Conservation (phyloP, 2,113 vertebrate genomes). For the Ramphastos sulfuratus region DNA sequence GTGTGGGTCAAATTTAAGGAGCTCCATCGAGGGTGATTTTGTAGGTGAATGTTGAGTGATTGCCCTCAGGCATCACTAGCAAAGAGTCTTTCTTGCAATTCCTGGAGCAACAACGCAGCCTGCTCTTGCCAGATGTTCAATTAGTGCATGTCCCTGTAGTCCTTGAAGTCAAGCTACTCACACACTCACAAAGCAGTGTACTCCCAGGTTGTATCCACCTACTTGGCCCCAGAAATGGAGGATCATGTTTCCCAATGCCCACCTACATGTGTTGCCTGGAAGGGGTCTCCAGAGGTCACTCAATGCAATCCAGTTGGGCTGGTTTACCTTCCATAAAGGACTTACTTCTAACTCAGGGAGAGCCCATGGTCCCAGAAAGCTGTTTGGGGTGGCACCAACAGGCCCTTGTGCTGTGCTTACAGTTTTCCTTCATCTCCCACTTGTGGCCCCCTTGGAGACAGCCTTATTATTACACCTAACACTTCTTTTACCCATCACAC, state of each 20-base stretch:
- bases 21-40: fast-evolving
- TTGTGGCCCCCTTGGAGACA: not conserved
- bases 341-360: not conserved
- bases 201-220: not conserved
- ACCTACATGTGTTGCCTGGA: not conserved
- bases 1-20: not conserved
- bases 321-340: not conserved
- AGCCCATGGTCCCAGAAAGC: not conserved
- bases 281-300: not conserved
- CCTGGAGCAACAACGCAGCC: not conserved
- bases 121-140: not conserved
- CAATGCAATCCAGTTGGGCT: not conserved
- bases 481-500: not conserved
- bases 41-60: not conserved
- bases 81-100: not conserved
- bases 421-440: not conserved
- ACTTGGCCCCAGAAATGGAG: not conserved
- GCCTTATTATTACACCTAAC: fast-evolving
- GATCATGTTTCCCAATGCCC: fast-evolving
- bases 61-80: not conserved
- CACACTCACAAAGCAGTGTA: not conserved
- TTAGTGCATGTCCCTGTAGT: no score
- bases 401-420: not conserved
- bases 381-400: not conserved
- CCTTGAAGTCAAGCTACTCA: not conserved